Conservation (phyloP, 2,888 invertebrate genomes). For the Lapara coniferarum region DNA sequence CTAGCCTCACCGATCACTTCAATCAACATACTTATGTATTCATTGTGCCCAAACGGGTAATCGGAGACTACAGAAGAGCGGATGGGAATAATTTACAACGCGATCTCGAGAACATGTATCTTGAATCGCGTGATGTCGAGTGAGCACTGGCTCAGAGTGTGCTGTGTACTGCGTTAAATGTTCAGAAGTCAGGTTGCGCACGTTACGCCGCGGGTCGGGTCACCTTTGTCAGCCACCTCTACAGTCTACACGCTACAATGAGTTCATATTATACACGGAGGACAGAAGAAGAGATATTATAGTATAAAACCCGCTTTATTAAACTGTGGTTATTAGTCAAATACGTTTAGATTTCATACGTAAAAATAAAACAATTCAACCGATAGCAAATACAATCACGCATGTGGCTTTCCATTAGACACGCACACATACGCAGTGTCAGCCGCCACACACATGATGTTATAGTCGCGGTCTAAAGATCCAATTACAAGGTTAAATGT, state of each 20-base stretch:
- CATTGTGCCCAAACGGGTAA: constrained; percentile 10
- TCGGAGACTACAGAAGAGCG: background rate
- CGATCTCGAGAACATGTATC: background rate
- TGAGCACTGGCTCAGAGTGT: background rate
- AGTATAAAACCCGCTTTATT: too few relatives aligned
- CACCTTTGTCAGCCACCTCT: background rate
- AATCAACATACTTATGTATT: background rate
- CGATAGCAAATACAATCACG: background rate
- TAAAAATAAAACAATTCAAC: background rate
- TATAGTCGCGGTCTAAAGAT: too few relatives aligned
- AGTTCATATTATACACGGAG: too few relatives aligned
- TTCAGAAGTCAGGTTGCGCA: background rate
- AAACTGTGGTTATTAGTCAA: too few relatives aligned
- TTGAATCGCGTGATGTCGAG: background rate
- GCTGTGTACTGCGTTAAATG: background rate
- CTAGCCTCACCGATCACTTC: background rate
- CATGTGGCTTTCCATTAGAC: background rate
- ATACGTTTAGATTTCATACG: too few relatives aligned
- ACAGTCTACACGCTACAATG: too few relatives aligned
- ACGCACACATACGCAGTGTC: background rate
- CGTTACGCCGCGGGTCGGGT: background rate
- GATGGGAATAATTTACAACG: constrained; percentile 14
- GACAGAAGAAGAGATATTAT: too few relatives aligned
- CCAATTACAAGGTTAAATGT: too few relatives aligned
- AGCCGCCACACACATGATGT: too few relatives aligned